Percentiles rank a stretch among this genome's conserved stretches.
phyloP scores from a whole-genome alignment of 2,113 vertebrate species.

The Thinocorus orbignyianus region DNA sequence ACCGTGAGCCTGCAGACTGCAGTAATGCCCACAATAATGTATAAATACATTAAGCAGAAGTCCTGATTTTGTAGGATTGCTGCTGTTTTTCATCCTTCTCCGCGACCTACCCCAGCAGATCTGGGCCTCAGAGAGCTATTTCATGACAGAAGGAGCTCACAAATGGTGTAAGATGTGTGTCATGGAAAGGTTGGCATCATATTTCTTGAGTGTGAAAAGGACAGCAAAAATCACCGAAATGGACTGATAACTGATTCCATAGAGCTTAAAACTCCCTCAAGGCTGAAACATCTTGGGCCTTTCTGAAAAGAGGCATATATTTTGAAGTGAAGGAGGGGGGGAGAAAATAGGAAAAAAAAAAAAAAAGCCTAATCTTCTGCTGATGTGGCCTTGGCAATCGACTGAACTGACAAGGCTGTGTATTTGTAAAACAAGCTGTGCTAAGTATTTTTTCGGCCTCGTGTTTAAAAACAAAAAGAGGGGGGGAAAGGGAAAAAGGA shows the following conservation, averaged over 20 bases:
- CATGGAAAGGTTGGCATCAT: slow-evolving; percentile 21
- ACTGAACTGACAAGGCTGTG: slow-evolving; percentile 24
- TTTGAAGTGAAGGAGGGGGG: neutral
- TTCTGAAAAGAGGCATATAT: slow-evolving; percentile 27
- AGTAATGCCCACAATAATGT: neutral
- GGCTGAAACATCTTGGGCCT: slow-evolving; percentile 15
- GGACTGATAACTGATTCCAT: neutral
- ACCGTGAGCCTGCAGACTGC: neutral
- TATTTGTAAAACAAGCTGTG: slow-evolving; percentile 69
- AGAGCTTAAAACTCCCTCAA: slow-evolving; percentile 39
- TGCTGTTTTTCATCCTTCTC: slow-evolving; percentile 21
- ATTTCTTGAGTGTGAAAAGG: neutral
- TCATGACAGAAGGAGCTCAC: slow-evolving; percentile 22
- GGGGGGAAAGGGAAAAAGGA: neutral
- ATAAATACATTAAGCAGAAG: neutral
- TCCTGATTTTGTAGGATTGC: slow-evolving; percentile 9
- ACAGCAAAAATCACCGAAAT: neutral
- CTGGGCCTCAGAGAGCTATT: neutral
- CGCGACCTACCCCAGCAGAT: neutral
- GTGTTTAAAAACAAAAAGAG: slow-evolving; percentile 70
- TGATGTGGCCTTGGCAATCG: slow-evolving; percentile 35
- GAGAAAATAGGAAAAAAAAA: neutral
- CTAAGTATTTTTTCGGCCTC: slow-evolving; percentile 68
- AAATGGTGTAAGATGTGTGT: slow-evolving; percentile 7
- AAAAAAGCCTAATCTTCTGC: neutral